A percentile compares a stretch with the other conserved stretches of the same genome.
Evolutionary conservation across 2,888 invertebrate species (phyloP).

Genomic region (Caenorhabditis afra): DNA sequence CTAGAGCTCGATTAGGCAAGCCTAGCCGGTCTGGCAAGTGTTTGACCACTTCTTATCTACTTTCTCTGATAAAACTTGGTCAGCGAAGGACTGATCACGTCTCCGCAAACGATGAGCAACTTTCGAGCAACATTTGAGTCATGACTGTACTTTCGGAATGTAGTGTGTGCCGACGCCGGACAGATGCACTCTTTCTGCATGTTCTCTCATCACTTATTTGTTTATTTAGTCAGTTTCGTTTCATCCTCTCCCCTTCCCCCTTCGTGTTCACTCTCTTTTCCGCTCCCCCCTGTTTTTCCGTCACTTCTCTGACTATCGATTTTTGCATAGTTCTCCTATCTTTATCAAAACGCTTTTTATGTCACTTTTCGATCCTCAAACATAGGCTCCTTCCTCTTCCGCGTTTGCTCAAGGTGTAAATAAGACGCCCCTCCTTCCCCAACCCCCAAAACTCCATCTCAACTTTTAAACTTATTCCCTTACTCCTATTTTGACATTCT

Average conservation of each 20-base stretch:
- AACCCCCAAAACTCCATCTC: too few relatives aligned
- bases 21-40: too few relatives aligned
- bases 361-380: background rate
- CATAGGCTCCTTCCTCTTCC: constrained; percentile 1
- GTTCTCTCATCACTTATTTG: constrained; percentile 26
- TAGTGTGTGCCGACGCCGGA: background rate
- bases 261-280: background rate
- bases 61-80: too few relatives aligned
- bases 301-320: background rate
- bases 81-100: too few relatives aligned
- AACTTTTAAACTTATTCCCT: too few relatives aligned
- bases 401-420: background rate
- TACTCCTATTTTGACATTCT: too few relatives aligned
- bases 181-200: constrained; percentile 17
- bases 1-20: too few relatives aligned
- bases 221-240: constrained; percentile 41
- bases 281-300: too few relatives aligned
- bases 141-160: constrained; percentile 2
- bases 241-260: background rate
- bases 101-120: background rate
- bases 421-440: background rate
- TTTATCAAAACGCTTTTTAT: background rate
- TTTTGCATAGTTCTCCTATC: constrained; percentile 5
- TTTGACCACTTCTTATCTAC: too few relatives aligned
- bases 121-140: background rate